Evolutionary conservation across 2,888 invertebrate genomes (phyloP), one percentile per base, ranked within the genome.

Genomic region (Calliphora vomitoria): DNA sequence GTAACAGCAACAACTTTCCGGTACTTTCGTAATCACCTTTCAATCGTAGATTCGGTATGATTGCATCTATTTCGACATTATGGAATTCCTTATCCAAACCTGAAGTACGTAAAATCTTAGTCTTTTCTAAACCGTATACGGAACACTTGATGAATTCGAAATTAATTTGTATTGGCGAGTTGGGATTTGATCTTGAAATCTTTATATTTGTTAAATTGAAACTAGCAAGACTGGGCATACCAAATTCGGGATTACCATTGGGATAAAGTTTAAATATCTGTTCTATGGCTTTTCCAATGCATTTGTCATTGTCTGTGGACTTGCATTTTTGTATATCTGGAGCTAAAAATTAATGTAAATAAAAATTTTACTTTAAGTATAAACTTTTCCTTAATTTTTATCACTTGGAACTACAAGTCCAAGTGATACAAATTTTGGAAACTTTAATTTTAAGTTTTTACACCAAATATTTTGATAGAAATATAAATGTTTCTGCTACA

Each of bases 1-100:
- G 93, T 60, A 94, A 88, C 5, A 94, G 86, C 18, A 94, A 86
- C 8, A 94, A 89, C 71, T 91, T 92, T 13, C 94, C 94, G 44
- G 89, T 89, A 25, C 92, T 90, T 18, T 90, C 92, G 88, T 94
- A 94, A n/a, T 89, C 78, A 0, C 93, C 93, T 4, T 83, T 64
- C 4, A 93, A 64, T 8, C 20, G 76, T 5, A 92, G 11, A 35
- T 83, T 44, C 3, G 91, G 92, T 20, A 89, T 69, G 8, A 74
- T 20, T 5, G 79, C 82, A 20, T 90, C 87, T 0, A 90, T 53
- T 85, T 91, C 90, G 31, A 90, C 88, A 87, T 89, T 90, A 8
- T 60, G 85, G 0, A 90, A 86, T 58, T 91, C 90, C 53, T 88
- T 90, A 41, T 88, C 90, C 15, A 92, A 92, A 20, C 92, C 92